Base-by-base conservation (phyloP, 2,113 vertebrate genomes). In the Bostrychus sinensis region DNA sequence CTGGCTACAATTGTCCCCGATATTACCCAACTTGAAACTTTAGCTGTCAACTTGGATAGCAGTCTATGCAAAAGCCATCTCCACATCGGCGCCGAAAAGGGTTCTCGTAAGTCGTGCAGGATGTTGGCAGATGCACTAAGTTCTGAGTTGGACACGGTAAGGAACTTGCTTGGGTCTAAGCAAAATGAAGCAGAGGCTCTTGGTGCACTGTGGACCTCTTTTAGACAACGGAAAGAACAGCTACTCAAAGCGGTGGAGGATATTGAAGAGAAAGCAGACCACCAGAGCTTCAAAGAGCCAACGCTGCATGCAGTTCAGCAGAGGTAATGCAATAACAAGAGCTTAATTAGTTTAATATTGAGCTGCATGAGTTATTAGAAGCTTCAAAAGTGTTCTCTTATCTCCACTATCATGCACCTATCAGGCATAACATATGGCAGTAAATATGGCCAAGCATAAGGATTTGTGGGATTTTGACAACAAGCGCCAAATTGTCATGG, bases 171-270 rank as follows among this genome's bases (percentile, higher is more conserved):
- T 38, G 96, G 97, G 32, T 93, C 92, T 2, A 98, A 97, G 73
- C 95, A 96, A 80, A 96, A 92, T 42, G 95, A 99, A 74, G 96
- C 97, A 0, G 96, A 98, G 70, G 97, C 95, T 26, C 87, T 97
- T 54, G 91, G 85, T 0, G 87, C 87, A 1, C 70, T 98, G 59
- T 91, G 79, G 85, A 92, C 84, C 19, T 93, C 95, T 0, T 97
- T 98, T 62, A 85, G 79, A 58, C 93, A 95, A 45, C 89, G 88
- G 26, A 96, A 93, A 55, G 97, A 98, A 2, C 93, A 94, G 50
- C 75, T 98, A 8, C 92, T 98, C 60, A 95, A 93, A 74, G 90
- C 83, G 16, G 92, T 98, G 56, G 97, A 99, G 80, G 95, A 97
- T 78, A 92, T 92, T 2, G 97, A 98, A 73, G 95, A 98, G 70